Conservation (phyloP, 2,888 invertebrate species). For the Ptilodon capucinus region DNA sequence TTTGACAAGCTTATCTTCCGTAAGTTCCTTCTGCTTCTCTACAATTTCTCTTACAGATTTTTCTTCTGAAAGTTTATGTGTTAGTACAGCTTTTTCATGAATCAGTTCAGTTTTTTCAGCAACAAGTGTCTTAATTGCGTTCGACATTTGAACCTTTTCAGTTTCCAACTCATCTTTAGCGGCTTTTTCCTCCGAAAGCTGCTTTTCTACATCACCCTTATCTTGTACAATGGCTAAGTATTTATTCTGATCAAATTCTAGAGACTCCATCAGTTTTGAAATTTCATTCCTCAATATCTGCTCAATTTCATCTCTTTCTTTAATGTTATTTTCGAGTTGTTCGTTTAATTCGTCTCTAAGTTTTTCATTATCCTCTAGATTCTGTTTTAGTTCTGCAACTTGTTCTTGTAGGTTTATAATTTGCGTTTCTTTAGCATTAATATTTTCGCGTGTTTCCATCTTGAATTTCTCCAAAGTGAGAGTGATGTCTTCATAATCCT, state of each 20-base stretch:
- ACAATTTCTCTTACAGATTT: constrained; percentile 32
- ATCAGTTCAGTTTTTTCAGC: constrained; percentile 29
- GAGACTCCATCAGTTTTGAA: constrained; percentile 10
- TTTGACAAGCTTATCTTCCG: constrained; percentile 25
- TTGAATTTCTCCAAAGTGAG: constrained; percentile 42
- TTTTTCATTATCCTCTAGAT: constrained; percentile 17
- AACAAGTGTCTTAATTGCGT: constrained; percentile 27
- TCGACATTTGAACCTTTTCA: constrained; percentile 25
- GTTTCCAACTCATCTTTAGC: constrained; percentile 25
- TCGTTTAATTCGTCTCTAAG: constrained; percentile 12
- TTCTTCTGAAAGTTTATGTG: constrained; percentile 29
- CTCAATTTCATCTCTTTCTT: constrained; percentile 11
- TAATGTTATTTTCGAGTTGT: constrained; percentile 10
- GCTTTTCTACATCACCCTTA: constrained; percentile 18
- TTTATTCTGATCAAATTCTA: constrained; percentile 16
- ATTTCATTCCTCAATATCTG: constrained; percentile 12
- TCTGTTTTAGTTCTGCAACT: constrained; percentile 18
- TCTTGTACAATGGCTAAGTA: constrained; percentile 16
- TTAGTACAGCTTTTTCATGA: constrained; percentile 31
- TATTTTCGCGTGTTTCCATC: constrained; percentile 32
- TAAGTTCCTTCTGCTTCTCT: constrained; percentile 31
- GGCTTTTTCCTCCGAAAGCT: constrained; percentile 20
- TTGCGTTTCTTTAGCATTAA: constrained; percentile 36
- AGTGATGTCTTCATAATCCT: constrained; percentile 43
- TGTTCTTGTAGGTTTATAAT: constrained; percentile 29